Conservation (phyloP, 2,797 vertebrate genomes). For the Danionella dracula region DNA sequence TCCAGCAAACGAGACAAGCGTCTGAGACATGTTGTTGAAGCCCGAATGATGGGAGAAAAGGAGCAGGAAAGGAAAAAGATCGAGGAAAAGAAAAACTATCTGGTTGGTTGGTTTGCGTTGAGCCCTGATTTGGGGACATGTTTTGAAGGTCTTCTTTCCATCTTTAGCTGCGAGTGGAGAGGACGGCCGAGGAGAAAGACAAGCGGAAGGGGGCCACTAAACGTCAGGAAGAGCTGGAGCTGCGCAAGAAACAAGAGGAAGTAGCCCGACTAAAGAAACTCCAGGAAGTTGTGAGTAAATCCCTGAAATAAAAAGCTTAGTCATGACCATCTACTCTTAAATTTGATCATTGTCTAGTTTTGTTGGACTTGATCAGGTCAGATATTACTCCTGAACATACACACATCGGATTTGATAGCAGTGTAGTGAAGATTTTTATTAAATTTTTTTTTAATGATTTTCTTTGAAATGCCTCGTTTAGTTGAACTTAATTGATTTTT, state of each 20-base stretch:
- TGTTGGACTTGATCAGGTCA: no score
- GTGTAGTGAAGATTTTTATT: no score
- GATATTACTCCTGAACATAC: no score
- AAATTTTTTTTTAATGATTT: no score
- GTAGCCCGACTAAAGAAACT: slow-evolving; percentile 68
- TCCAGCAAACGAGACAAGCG: slow-evolving; percentile 87
- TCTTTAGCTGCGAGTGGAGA: slow-evolving; percentile 69
- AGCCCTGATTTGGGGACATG: no score
- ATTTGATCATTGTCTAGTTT: no score
- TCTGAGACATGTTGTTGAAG: slow-evolving; percentile 80
- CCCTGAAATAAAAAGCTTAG: background rate
- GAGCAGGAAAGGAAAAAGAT: slow-evolving; percentile 89
- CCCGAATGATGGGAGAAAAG: slow-evolving; percentile 82
- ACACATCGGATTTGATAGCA: no score
- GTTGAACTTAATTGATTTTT: no score
- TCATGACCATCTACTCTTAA: no score
- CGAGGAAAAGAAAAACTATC: slow-evolving; percentile 86
- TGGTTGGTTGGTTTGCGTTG: slow-evolving; percentile 63
- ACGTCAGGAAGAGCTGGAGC: slow-evolving; percentile 72
- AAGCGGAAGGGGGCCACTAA: slow-evolving; percentile 66
- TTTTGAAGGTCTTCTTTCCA: background rate
- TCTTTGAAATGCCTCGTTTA: no score
- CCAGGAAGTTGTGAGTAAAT: slow-evolving; percentile 56
- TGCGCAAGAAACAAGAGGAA: slow-evolving; percentile 79
- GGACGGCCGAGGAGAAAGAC: slow-evolving; percentile 70